Base-by-base conservation (phyloP, 2,888 invertebrate genomes). In the Petrolisthes manimaculis region DNA sequence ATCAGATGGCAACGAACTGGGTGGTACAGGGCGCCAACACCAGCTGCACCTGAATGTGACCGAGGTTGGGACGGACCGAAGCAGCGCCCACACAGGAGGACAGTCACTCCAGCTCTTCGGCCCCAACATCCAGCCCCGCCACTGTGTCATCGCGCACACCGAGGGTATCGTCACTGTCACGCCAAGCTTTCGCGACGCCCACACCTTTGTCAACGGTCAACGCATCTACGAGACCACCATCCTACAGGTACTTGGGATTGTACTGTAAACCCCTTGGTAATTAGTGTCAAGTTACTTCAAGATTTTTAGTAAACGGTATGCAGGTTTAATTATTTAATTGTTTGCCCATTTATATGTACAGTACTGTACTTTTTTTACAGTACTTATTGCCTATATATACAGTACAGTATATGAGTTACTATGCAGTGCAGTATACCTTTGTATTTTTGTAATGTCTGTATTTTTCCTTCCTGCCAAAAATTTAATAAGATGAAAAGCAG, bases 171-270 rank as follows among this genome's bases (percentile, higher is more conserved):
- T 98, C 91, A 96, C 97, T 3, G 95, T 99, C 77, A 99, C 99
- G 55, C 99, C 99, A 9, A 95, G 97, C 92, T 97, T 97, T 92
- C 95, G 97, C 54, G 98, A 98, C 93, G 98, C 99, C 14, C 96
- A 98, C 93, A 97, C 98, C 56, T 98, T 97, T 93, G 97, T 99
- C 91, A 98, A 99, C 93, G 97, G 97, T 81, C 97, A 97, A 92
- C 95, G 97, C 92, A 96, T 98, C 92, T 95, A 96, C 92, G 98
- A 98, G 93, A 97, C 98, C 56, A 98, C 98, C 83, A 96, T 98
- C 92, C 94, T 99, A 89, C 96, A 97, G 85, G 91, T 91, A 69
- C 37, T 37, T 37, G 37, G 37, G 37, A 37, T 37, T 37, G 37
- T 37, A 37, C 37, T 37, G 37, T 37, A 37, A 0, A 37, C 2